A percentile compares a stretch with the other conserved stretches of the same genome.
These are phyloP conservation scores for Nesidiocoris tenuis DNA, from an alignment of 2,888 invertebrate species.

Conservation along the genomic window DNA sequence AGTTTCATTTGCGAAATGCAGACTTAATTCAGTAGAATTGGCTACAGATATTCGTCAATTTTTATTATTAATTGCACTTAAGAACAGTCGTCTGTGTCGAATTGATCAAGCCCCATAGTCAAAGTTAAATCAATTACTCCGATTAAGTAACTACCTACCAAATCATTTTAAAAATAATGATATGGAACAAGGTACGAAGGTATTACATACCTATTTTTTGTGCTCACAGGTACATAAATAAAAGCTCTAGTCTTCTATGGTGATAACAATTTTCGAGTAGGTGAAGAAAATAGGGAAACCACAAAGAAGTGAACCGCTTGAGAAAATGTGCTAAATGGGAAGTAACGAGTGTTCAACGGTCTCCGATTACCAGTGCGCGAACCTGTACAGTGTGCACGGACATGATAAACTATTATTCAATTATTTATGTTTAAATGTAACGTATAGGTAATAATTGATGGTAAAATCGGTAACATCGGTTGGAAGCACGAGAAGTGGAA, in stretches of 20 bases:
- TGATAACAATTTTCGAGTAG: not conserved
- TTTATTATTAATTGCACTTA: slow-evolving; percentile 36
- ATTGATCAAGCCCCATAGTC: slow-evolving; percentile 11
- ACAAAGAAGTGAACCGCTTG: not conserved
- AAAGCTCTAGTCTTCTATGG: not conserved
- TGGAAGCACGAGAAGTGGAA: slow-evolving; percentile 3
- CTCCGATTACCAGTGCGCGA: too few species aligned
- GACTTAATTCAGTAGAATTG: slow-evolving; percentile 5
- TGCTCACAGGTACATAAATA: not conserved
- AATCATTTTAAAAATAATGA: slow-evolving; percentile 19
- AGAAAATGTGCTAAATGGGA: not conserved
- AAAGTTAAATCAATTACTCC: too few species aligned
- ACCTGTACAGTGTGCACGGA: too few species aligned
- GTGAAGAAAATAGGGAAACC: not conserved
- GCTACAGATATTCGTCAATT: slow-evolving; percentile 24
- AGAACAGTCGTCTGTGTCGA: slow-evolving; percentile 28
- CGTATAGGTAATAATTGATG: too few species aligned
- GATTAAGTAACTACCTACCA: too few species aligned
- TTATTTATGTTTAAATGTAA: too few species aligned
- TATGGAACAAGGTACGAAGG: too few species aligned
- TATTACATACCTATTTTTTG: slow-evolving; percentile 7
- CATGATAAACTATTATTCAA: too few species aligned
- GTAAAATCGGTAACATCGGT: slow-evolving; percentile 11
- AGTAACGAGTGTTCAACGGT: not conserved
- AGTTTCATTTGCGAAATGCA: slow-evolving; percentile 21